These are phyloP conservation scores for Athalia cordata DNA, from an alignment of 2,888 invertebrate genomes.

Conservation along the genomic window DNA sequence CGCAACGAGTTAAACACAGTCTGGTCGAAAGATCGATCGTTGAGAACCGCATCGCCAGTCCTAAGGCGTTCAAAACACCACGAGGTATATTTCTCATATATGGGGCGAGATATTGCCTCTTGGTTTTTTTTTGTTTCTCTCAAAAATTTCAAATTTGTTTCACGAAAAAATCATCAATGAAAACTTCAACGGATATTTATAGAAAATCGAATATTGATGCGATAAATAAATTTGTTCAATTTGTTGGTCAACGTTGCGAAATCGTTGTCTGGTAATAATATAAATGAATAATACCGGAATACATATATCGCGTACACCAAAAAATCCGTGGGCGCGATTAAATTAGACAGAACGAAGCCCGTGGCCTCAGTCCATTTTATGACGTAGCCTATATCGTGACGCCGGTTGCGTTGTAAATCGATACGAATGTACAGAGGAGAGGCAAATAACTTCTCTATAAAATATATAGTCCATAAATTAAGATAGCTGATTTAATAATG, in stretches of 20 bases:
- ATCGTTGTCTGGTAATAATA: conserved; percentile 27
- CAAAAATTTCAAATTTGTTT: no score
- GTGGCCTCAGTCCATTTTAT: conserved; percentile 26
- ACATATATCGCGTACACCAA: not conserved
- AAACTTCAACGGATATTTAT: no score
- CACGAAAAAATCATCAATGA: no score
- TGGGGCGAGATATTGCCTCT: not conserved
- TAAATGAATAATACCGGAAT: not conserved
- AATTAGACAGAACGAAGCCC: conserved; percentile 28
- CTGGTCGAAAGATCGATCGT: conserved; percentile 10
- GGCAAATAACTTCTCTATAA: not conserved
- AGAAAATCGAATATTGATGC: not conserved
- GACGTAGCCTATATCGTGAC: not conserved
- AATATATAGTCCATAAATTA: not conserved
- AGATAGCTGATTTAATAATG: not conserved
- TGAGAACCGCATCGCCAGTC: not conserved
- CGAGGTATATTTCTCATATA: conserved; percentile 6
- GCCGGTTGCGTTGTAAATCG: not conserved
- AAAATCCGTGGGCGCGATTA: conserved; percentile 19
- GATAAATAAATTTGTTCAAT: not conserved
- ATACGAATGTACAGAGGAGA: conserved; percentile 23
- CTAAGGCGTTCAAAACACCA: conserved; percentile 17
- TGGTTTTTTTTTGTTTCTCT: not conserved
- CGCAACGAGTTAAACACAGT: not conserved
- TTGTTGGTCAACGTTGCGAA: not conserved